Conservation (phyloP, 92 coral and sea anemone genomes). For the Epizoanthus ramosus region DNA sequence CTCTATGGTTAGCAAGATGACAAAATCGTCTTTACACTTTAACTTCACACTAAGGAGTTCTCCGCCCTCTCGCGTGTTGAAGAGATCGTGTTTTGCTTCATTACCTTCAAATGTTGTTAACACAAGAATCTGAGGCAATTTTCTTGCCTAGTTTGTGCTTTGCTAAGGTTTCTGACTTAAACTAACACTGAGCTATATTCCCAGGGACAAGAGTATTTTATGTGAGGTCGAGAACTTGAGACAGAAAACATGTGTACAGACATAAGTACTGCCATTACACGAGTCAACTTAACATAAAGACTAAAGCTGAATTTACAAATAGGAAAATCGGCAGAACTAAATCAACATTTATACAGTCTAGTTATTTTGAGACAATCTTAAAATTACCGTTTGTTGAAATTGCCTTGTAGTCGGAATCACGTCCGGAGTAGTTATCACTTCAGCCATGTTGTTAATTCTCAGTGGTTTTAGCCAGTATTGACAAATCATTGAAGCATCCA, state of each 20-base stretch:
- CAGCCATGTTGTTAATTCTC: background rate
- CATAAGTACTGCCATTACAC: no score
- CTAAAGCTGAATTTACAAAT: no score
- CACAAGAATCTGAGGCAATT: background rate
- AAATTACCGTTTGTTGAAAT: background rate
- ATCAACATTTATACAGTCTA: background rate
- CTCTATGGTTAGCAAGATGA: constrained; percentile 39
- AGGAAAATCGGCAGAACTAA: background rate
- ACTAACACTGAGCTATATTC: no score
- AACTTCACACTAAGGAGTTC: constrained; percentile 46
- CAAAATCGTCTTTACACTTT: constrained; percentile 33
- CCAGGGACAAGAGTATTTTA: no score
- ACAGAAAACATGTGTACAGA: no score
- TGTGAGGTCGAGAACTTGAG: constrained; percentile 7
- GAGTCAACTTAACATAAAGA: no score
- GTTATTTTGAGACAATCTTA: background rate
- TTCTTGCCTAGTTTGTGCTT: background rate
- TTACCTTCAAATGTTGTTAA: constrained; percentile 12
- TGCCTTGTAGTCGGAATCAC: constrained; percentile 19
- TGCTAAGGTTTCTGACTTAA: background rate
- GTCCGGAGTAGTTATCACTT: background rate
- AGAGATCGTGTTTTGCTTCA: constrained; percentile 44
- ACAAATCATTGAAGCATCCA: constrained; percentile 24
- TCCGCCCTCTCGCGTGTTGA: constrained; percentile 47
- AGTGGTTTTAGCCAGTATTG: constrained; percentile 3